Conservation (phyloP, 2,797 vertebrate genomes). For the Danio choprae region DNA sequence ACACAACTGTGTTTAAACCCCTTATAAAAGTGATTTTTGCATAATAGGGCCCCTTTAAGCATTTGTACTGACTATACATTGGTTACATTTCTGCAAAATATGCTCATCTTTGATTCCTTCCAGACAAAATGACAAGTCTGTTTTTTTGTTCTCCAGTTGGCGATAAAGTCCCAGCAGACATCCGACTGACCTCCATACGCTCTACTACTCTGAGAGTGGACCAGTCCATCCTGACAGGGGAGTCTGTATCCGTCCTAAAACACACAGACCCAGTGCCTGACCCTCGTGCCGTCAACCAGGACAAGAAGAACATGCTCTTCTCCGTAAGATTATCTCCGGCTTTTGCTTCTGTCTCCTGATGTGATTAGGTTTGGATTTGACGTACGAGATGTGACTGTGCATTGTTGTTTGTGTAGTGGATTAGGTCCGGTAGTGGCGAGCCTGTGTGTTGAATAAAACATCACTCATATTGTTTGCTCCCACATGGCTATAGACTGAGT, state of each 20-base stretch:
- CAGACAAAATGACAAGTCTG: neutral
- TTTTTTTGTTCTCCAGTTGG: slow-evolving; percentile 70
- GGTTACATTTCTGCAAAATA: neutral
- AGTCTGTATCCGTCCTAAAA: slow-evolving; percentile 81
- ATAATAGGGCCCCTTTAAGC: neutral
- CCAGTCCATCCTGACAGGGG: slow-evolving; percentile 84
- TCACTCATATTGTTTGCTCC: slow-evolving; percentile 56
- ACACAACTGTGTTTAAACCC: no score
- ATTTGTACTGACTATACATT: neutral
- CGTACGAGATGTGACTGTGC: slow-evolving; percentile 3
- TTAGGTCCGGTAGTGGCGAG: slow-evolving; percentile 16
- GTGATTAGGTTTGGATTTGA: slow-evolving; percentile 3
- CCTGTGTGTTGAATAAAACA: slow-evolving; percentile 62
- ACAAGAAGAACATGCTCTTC: slow-evolving; percentile 87
- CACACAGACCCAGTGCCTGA: slow-evolving; percentile 84
- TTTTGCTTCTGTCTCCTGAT: neutral
- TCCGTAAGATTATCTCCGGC: slow-evolving; percentile 73
- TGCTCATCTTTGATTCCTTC: neutral
- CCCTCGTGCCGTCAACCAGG: slow-evolving; percentile 83
- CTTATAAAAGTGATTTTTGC: no score
- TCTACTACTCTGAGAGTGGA: slow-evolving; percentile 84
- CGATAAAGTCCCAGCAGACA: slow-evolving; percentile 84
- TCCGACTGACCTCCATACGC: slow-evolving; percentile 79
- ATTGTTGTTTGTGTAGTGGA: slow-evolving; percentile 38
- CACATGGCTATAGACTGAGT: slow-evolving; percentile 50